Base-by-base conservation (phyloP, 2,888 invertebrate species). In the Thera obeliscata region DNA sequence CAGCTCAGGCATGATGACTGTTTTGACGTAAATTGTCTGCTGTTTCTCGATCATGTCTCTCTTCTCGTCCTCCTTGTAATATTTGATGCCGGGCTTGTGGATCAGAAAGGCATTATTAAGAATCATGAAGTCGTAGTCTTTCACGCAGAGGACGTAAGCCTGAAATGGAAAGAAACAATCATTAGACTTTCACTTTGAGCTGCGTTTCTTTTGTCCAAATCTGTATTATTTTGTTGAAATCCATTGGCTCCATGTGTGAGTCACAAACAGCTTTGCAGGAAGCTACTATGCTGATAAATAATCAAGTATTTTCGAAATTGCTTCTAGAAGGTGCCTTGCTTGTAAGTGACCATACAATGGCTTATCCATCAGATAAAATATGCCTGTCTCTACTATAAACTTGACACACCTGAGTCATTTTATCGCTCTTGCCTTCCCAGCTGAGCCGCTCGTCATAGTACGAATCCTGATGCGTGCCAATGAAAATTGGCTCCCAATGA, bases 361-460 rank as follows among this genome's bases (percentile, higher is more conserved):
- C 22, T 1, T n/a, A n/a, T n/a, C n/a, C n/a, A n/a, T n/a, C 22
- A 22, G 22, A 22, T 22, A 22, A 22, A 22, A 22, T 22, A 22
- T 22, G 0, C 1, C 22, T 1, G 1, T 22, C 22, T 1, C 1
- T 22, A 22, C 22, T 22, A 1, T 22, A 22, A 1, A 22, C 22
- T 22, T 22, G 22, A 52, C 58, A 54, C 86, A 98, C 98, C 96
- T 98, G 98, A 69, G 98, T 97, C 98, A 98, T 98, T 93, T 98
- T 98, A 89, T 98, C 98, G 88, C 97, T 97, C 89, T 97, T 97
- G 55, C 98, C 98, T 85, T 98, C 98, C 98, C 98, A 98, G 85
- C 97, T 97, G 70, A 98, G 95, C 81, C 98, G 94, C 86, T 98
- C 98, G 77, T 98, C 98, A 85, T 98, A 98, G 74, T 97, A 94